Percentiles rank a stretch among this genome's conserved stretches.
Evolutionary conservation across 2,113 vertebrate species (phyloP).

Genomic region (Herpailurus yagouaroundi): DNA sequence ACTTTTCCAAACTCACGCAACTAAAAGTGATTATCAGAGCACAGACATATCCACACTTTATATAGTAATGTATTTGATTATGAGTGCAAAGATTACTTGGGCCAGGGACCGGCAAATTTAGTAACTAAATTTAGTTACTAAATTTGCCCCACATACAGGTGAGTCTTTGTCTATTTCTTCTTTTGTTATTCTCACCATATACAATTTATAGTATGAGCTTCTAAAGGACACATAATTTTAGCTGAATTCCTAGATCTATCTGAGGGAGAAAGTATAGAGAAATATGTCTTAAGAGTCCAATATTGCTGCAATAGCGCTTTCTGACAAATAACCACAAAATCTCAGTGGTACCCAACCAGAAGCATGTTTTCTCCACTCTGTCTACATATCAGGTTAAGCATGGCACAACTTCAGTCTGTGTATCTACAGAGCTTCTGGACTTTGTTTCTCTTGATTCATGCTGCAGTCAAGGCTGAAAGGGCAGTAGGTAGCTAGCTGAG

Average conservation of each 20-base stretch:
- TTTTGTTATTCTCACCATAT: not conserved
- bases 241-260: not conserved
- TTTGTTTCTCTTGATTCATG: not conserved
- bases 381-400: not conserved
- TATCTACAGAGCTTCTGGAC: not conserved
- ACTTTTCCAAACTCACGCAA: not conserved
- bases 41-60: not conserved
- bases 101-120: not conserved
- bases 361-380: not conserved
- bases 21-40: not conserved
- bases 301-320: not conserved
- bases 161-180: not conserved
- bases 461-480: not conserved
- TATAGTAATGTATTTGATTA: not conserved
- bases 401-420: not conserved
- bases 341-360: not conserved
- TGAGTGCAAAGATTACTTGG: not conserved
- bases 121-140: not conserved
- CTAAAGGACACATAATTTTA: not conserved
- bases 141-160: not conserved
- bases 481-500: not conserved
- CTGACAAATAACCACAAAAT: not conserved
- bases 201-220: not conserved
- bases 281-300: not conserved
- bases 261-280: not conserved